phyloP scores from a whole-genome alignment of 2,797 vertebrate genomes.

The Hapalemur alaotrensis region DNA sequence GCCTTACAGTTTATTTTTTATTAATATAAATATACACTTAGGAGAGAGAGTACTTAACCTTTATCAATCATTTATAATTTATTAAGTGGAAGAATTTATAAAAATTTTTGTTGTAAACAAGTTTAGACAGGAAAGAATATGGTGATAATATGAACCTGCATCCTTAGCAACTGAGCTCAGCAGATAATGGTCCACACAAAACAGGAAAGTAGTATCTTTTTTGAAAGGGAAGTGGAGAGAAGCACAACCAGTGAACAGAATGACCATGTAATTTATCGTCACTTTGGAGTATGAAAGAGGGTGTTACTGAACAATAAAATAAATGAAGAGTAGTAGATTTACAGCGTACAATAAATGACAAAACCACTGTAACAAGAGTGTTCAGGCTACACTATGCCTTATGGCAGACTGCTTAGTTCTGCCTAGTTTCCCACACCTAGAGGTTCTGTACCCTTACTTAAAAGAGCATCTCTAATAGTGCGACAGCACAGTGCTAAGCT shows the following conservation, averaged over 20 bases:
- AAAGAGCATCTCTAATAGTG: not conserved
- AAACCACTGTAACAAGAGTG: not conserved
- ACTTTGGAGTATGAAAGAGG: not conserved
- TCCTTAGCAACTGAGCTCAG: not conserved
- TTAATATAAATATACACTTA: not conserved
- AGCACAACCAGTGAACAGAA: not conserved
- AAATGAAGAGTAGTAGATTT: not conserved
- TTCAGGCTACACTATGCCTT: not conserved
- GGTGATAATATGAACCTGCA: not conserved
- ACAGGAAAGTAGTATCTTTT: not conserved
- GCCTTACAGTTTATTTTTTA: not conserved
- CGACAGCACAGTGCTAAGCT: not conserved
- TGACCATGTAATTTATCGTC: not conserved
- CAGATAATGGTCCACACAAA: not conserved
- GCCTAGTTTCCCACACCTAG: not conserved
- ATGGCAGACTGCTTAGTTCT: not conserved
- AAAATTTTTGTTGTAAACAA: not conserved
- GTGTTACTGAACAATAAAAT: not conserved
- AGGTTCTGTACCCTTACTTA: not conserved
- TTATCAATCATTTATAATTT: not conserved
- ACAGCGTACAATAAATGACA: not conserved
- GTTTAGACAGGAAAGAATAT: not conserved
- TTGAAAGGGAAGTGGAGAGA: not conserved
- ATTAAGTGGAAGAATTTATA: not conserved
- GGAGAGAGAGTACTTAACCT: not conserved